Conservation (phyloP, 2,888 invertebrate species). For the Eledona agricola region DNA sequence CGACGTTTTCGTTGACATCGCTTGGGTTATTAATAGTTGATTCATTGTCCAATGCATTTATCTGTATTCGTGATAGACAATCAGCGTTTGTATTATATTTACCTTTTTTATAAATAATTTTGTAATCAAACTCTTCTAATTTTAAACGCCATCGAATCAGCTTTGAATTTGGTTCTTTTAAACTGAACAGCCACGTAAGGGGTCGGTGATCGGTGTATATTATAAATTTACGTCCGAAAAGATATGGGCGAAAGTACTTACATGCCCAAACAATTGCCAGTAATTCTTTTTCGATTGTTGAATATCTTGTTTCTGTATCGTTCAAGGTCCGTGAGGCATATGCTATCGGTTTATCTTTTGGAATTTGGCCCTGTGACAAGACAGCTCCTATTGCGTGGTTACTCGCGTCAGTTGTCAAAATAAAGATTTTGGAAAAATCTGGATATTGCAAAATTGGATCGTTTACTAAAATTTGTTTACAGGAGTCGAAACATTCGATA, state of each 20-base stretch:
- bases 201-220: conserved; percentile 50
- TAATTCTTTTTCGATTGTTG: conserved; percentile 35
- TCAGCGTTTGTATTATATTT: conserved; percentile 41
- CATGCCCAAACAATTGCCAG: conserved; percentile 36
- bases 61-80: conserved; percentile 29
- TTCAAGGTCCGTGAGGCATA: conserved; percentile 48
- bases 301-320: conserved; percentile 34
- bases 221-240: conserved; percentile 47
- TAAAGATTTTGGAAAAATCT: conserved; percentile 45
- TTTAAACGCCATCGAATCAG: conserved; percentile 47
- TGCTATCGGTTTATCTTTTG: conserved; percentile 46
- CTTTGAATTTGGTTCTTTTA: conserved; percentile 47
- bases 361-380: conserved; percentile 47
- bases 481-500: no score
- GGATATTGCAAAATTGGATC: conserved; percentile 40
- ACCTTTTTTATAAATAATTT: conserved; percentile 44
- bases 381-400: conserved; percentile 45
- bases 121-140: conserved; percentile 49
- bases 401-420: conserved; percentile 48
- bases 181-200: conserved; percentile 44
- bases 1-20: neutral
- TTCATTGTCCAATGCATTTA: conserved; percentile 6
- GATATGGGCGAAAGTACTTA: conserved; percentile 38
- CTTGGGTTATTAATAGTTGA: neutral
- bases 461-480: conserved; percentile 28